Base-by-base conservation (phyloP, 2,888 invertebrate genomes). In the Aplocera efformata region DNA sequence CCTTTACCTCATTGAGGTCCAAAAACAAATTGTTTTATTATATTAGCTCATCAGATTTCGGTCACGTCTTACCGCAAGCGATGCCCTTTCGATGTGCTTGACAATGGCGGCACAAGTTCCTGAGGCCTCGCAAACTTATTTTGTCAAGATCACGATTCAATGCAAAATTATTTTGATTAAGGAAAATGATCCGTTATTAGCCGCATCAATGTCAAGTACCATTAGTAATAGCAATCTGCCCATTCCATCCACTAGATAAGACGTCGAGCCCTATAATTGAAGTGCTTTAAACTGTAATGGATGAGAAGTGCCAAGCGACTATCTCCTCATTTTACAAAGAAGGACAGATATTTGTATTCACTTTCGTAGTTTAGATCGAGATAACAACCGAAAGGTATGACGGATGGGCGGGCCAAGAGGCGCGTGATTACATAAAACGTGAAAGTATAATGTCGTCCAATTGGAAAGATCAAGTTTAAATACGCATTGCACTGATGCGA, bases 341-440 rank as follows among this genome's bases (percentile, higher is more conserved):
- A 63, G 65, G 67, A 67, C 57, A 67, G 66, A 72, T 73, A 72
- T 67, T 62, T 47, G 42, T 67, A 58, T 60, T 54, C 67, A 76
- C 75, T 79, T 77, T 78, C 76, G 61, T 78, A 68, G 70, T 67
- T 63, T 56, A 68, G 69, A 79, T 79, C 76, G 59, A 78, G 79
- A 79, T 79, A 79, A 78, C 69, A 63, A 54, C 60, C 64, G 60
- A 64, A 55, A 60, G 60, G 72, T 73, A 77, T 77, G 78, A 76
- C 72, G 69, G 77, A 78, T 76, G 77, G 74, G 72, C 71, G 67
- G 60, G 60, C 65, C 70, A 66, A 71, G 69, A 74, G 69, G 73
- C 70, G 69, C 70, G 71, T 71, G 71, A 73, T 79, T 79, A 74
- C 75, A 69, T 79, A 78, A 74, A 75, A 74, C 77, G 79, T 73